phyloP scores from a whole-genome alignment of 2,113 vertebrate species.

The Campylorhamphus procurvoides region DNA sequence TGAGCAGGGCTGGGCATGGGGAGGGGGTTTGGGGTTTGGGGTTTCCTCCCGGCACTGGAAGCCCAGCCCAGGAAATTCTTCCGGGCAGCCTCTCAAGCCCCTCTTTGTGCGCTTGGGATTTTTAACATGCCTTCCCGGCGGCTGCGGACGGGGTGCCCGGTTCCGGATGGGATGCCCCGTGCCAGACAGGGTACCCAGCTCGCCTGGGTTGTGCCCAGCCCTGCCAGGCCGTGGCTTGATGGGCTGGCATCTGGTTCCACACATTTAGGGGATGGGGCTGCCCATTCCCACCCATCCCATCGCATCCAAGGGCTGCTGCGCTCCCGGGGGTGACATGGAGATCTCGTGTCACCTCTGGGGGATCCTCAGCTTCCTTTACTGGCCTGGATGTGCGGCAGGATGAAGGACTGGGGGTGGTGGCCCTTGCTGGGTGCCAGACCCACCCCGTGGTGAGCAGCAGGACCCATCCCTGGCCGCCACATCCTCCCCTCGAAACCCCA shows the following conservation, averaged over 20 bases:
- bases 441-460: neutral
- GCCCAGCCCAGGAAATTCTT: slow-evolving; percentile 62
- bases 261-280: neutral
- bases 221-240: neutral
- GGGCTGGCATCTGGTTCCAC: neutral
- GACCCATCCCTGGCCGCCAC: neutral
- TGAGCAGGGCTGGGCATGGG: neutral
- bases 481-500: neutral
- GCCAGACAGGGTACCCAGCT: neutral
- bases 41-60: neutral
- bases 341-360: neutral
- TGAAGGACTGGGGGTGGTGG: rapidly evolving
- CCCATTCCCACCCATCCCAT: rapidly evolving
- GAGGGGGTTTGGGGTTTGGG: neutral
- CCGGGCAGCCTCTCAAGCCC: slow-evolving; percentile 50
- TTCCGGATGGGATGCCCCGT: neutral
- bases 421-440: neutral
- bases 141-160: neutral
- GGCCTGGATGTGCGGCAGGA: rapidly evolving
- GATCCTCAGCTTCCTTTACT: neutral
- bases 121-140: slow-evolving; percentile 36
- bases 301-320: rapidly evolving
- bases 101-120: slow-evolving; percentile 58
- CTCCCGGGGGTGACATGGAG: rapidly evolving
- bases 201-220: too few relatives aligned